Base-by-base conservation (phyloP, 2,888 invertebrate species). In the Agrypnus murinus region DNA sequence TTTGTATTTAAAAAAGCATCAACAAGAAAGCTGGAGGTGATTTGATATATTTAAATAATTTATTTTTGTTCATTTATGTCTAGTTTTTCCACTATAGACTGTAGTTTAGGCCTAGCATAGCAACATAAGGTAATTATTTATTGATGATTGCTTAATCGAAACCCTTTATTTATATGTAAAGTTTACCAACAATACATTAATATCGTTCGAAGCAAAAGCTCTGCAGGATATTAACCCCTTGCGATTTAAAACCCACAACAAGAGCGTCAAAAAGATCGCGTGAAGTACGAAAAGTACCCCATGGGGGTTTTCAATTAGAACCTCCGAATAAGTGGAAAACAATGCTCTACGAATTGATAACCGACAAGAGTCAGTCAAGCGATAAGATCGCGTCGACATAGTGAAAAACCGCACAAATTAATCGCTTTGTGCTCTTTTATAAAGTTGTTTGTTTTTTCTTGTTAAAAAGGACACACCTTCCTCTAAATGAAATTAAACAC, bases 401-500 rank as follows among this genome's bases (percentile, higher is more conserved):
- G 60, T 70, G 70, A 77, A 69, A n/a, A 73, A 73, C 74, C 70
- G 75, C 74, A 75, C 75, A 74, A 77, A 77, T 60, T 74, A 77
- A 77, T 73, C 66, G 76, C 73, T 71, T 74, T 75, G 73, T 77
- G 65, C 46, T 59, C 58, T 58, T n/a, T n/a, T 50, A 34, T 69
- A 34, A 58, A 72, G 58, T 71, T 71, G 72, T 75, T 75, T 77
- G 75, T 77, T 75, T 77, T 71, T 62, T 48, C 50, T 62, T 66
- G 36, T 55, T 48, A 57, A 45, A 25, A 25, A 25, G 50, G 73
- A 59, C 73, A 71, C 73, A 73, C 73, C 73, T 73, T 71, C 65
- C 48, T 31, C 55, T 57, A 68, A 71, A 71, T 57, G 48, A 65
- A 73, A 73, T 71, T 72, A 72, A 67, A 69, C 25, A 25, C 62